Base-by-base conservation (phyloP, 1,140 invertebrate genomes). In the Phenacoccus solenopsis region DNA sequence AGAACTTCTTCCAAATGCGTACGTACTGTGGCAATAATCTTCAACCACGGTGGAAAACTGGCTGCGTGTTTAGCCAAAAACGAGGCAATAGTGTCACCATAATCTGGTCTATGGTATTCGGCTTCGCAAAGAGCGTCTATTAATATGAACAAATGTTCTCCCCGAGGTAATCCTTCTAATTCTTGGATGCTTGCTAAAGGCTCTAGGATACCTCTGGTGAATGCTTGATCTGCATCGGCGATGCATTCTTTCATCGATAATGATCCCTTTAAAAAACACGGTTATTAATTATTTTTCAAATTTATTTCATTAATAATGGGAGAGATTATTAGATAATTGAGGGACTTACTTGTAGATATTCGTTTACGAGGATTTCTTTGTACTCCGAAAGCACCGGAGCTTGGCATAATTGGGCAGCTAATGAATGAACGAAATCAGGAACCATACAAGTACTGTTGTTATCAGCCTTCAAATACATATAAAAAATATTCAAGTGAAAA, bases 81-180 rank as follows among this genome's bases (percentile, higher is more conserved):
- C 0, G 90, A 90, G 0, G 91, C 90, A 61, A 98, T 89, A 0
- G 94, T 96, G 75, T 96, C 89, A 0, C 94, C 94, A 76, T 93
- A 87, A 78, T 96, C 94, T 0, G 93, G 92, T 74, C 92, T 82
- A 78, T 96, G 94, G 77, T 96, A 96, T 76, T 97, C 94, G 0
- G 94, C 94, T 78, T 97, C 94, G 77, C 94, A 94, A n/a, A 97
- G 80, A 0, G 90, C 93, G 80, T 98, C 95, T 28, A 98, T 86
- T 12, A 97, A 79, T 56, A 97, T 88, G 0, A 96, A 82, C 77
- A 84, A 72, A 74, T 84, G 84, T 72, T 86, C 85, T 70, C 81
- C 79, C 28, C 81, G 79, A 16, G 86, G 83, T 68, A 93, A 87
- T 76, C 89, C 90, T n/a, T 90, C 91, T n/a, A 84, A 82, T 70